A percentile compares a stretch with the other conserved stretches of the same genome.
phyloP scores from a whole-genome alignment of 2,113 vertebrate genomes.

The Mus spicilegus region DNA sequence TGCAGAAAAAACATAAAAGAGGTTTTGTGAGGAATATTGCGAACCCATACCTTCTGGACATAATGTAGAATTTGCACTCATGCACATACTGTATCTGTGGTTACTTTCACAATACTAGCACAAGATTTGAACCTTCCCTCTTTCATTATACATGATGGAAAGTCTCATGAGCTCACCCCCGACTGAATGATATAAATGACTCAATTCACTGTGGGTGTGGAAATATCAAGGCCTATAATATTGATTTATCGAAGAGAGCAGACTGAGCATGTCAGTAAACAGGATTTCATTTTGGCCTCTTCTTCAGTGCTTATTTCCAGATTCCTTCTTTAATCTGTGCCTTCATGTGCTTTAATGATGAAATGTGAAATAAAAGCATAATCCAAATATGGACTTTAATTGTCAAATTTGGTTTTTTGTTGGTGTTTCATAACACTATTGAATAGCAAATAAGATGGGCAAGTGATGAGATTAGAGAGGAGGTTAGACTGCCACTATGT shows the following conservation, averaged over 20 bases:
- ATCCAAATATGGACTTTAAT: not conserved
- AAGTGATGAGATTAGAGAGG: not conserved
- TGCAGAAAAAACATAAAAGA: not conserved
- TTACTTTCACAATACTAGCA: not conserved
- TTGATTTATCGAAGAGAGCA: not conserved
- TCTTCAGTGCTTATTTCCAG: not conserved
- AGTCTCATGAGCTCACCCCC: not conserved
- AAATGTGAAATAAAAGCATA: not conserved
- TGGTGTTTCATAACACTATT: not conserved
- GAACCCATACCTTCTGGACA: not conserved
- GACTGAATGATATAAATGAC: not conserved
- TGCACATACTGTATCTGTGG: not conserved
- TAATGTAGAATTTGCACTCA: not conserved
- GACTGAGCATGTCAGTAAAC: not conserved
- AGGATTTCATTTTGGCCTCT: not conserved
- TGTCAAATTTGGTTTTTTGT: fast-evolving
- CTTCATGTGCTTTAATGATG: not conserved
- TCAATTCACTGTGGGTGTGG: not conserved
- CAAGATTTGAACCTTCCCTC: not conserved
- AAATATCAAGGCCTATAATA: fast-evolving
- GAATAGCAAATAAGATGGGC: not conserved
- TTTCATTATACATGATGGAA: not conserved
- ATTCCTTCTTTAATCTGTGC: not conserved
- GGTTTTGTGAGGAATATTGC: not conserved
- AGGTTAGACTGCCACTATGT: not conserved